Percentiles rank a stretch among this genome's conserved stretches.
Conservation (phyloP, 2,888 invertebrate genomes). For the Epicampocera succincta region DNA sequence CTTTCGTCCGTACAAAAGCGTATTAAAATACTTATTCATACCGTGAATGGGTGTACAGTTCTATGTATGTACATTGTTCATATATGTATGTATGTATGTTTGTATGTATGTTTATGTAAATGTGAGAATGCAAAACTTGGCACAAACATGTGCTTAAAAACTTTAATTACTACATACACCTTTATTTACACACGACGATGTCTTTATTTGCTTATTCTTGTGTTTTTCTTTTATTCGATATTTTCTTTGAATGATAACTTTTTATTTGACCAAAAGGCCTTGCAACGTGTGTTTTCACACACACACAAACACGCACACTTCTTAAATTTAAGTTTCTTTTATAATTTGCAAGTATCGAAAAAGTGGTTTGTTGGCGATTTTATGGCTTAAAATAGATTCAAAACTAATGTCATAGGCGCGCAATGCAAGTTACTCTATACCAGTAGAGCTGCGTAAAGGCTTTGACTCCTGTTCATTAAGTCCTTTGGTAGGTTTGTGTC, state of each 20-base stretch:
- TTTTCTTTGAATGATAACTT: slow-evolving; percentile 12
- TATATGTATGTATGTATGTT: not conserved
- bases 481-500: too few species aligned
- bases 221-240: not conserved
- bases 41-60: not conserved
- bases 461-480: too few species aligned
- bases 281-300: not conserved
- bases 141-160: not conserved
- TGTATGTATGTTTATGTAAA: not conserved
- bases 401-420: too few species aligned
- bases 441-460: too few species aligned
- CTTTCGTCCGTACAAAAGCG: slow-evolving; percentile 1
- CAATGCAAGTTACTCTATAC: too few species aligned
- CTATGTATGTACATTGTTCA: too few species aligned
- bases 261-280: slow-evolving; percentile 23
- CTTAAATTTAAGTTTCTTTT: not conserved
- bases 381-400: too few species aligned
- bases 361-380: not conserved
- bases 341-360: not conserved
- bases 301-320: not conserved
- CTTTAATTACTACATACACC: not conserved
- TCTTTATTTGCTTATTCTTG: slow-evolving; percentile 10
- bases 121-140: too few species aligned
- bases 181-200: slow-evolving; percentile 10
- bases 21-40: not conserved